Conservation (phyloP, 2,888 invertebrate species). For the Drepana falcataria region DNA sequence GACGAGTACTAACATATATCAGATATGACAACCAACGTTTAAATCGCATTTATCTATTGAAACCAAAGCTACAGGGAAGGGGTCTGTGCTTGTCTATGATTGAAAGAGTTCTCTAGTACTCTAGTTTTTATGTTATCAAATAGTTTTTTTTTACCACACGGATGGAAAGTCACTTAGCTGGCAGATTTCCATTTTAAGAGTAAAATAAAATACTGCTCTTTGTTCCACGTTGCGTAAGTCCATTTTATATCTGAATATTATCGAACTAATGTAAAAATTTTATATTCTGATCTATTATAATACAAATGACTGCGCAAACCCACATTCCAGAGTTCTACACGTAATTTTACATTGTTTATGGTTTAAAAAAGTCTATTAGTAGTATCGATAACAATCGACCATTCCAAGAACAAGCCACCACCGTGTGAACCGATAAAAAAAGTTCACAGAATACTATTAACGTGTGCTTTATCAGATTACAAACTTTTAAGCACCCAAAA, state of each 20-base stretch:
- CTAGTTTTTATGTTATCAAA: no score
- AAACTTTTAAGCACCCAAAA: conserved; percentile 23
- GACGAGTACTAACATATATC: conserved; percentile 20
- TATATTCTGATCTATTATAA: background rate
- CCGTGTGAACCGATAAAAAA: conserved; percentile 46
- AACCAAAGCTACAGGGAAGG: background rate
- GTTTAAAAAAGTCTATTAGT: conserved; percentile 19
- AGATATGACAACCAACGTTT: conserved; percentile 5
- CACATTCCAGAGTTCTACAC: conserved; percentile 11
- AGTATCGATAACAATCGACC: conserved; percentile 20
- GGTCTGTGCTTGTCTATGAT: no score
- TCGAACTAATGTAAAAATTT: background rate
- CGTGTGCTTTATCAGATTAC: conserved; percentile 38
- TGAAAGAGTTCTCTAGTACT: no score
- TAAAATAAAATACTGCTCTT: no score
- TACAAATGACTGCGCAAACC: conserved; percentile 5
- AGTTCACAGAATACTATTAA: conserved; percentile 35
- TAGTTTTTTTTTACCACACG: no score
- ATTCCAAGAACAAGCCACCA: conserved; percentile 26
- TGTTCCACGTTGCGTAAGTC: no score
- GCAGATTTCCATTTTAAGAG: no score
- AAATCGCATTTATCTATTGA: background rate
- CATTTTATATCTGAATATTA: background rate
- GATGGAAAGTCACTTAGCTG: no score
- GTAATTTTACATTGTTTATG: conserved; percentile 13